Evolutionary conservation across 1,140 invertebrate genomes (phyloP).

Genomic region (Achatina immaculata): DNA sequence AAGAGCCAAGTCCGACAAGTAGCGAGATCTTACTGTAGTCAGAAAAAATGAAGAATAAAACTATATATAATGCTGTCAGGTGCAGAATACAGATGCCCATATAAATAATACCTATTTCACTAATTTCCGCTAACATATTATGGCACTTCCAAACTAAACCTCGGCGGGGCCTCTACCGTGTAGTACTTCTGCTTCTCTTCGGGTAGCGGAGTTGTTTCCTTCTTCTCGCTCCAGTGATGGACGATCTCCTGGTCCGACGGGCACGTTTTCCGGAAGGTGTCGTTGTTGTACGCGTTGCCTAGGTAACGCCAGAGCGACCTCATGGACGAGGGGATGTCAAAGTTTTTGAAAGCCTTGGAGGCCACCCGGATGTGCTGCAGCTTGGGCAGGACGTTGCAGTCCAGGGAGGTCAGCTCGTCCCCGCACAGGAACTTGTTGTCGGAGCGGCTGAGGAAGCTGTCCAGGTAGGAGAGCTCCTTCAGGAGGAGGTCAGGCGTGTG

Average conservation of each 20-base stretch:
- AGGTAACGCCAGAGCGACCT: conserved; percentile 77
- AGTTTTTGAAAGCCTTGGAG: conserved; percentile 74
- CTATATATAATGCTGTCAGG: no score
- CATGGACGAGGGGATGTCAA: conserved; percentile 74
- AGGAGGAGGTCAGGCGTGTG: conserved; percentile 72
- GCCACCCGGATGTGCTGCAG: conserved; percentile 76
- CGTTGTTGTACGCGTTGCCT: conserved; percentile 74
- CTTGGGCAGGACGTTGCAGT: conserved; percentile 76
- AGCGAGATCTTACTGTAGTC: no score
- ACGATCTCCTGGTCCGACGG: conserved; percentile 78
- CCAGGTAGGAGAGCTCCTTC: conserved; percentile 49
- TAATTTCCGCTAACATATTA: background rate
- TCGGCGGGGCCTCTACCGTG: conserved; percentile 54
- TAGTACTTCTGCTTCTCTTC: conserved; percentile 65
- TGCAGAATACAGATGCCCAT: no score
- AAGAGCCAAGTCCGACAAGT: no score
- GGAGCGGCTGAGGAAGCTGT: conserved; percentile 40
- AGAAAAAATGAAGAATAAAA: no score
- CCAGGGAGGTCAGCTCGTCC: conserved; percentile 72
- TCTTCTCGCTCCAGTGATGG: conserved; percentile 75
- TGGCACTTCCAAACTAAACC: conserved; percentile 54
- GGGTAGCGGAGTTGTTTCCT: conserved; percentile 67
- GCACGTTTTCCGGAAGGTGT: conserved; percentile 76
- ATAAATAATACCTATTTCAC: no score
- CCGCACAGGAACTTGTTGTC: conserved; percentile 72